Base-by-base conservation (phyloP, 1,140 invertebrate genomes). In the Zaprionus inermis region DNA sequence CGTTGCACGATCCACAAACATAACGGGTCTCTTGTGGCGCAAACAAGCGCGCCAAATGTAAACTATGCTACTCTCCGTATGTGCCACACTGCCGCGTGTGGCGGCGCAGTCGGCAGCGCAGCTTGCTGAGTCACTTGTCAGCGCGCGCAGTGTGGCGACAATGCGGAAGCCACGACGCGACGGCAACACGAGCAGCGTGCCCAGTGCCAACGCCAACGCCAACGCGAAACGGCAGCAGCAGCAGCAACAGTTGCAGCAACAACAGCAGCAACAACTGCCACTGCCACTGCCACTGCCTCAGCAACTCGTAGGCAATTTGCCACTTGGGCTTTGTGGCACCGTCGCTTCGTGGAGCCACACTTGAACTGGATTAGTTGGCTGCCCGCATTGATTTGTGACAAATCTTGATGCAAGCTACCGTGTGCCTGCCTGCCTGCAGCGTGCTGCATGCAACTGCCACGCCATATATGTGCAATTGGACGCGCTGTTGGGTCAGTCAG, bases 351-450 rank as follows among this genome's bases (percentile, higher is more conserved):
- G 77, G 77, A 61, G 77, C 83, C 79, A 28, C 24, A 28, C 24
- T 80, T 88, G 80, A 89, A 88, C 83, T 88, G 83, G 83, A 88
- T 88, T 88, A 88, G 83, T 88, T 89, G 73, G 79, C 69, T 89
- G 84, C 64, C 56, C 60, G 77, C 80, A 77, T 88, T 88, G 83
- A 88, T 88, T 88, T 88, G 83, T 88, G 84, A 88, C 83, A 88
- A 88, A 89, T 88, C 83, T 88, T 86, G 84, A 88, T 88, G 83
- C 76, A 51, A 74, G 83, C 83, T 89, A 74, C 79, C 67, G 79
- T 77, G 70, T 83, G 78, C 79, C 24, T 28, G 60, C 24, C 10
- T 18, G 73, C 63, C 71, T 83, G 81, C 73, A 72, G 82, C 81
- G 67, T 85, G 82, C 81, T 59, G 57, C 66, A 11, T 56, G 60